phyloP scores from a whole-genome alignment of 2,888 invertebrate species.

The Mythimna lalbum region DNA sequence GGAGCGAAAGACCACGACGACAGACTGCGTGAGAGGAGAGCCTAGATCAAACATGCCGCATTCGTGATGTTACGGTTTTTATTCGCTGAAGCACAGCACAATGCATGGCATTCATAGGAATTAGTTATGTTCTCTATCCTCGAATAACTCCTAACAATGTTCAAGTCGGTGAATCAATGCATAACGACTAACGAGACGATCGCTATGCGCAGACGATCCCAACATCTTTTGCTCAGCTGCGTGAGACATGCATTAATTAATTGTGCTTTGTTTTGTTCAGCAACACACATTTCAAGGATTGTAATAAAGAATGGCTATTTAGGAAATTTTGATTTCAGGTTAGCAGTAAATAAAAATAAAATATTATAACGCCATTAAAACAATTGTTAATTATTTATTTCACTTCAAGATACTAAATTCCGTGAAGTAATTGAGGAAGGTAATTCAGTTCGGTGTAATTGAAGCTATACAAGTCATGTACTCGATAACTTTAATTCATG shows the following conservation, averaged over 20 bases:
- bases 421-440: conserved; percentile 16
- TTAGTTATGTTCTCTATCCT: conserved; percentile 24
- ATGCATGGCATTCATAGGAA: conserved; percentile 20
- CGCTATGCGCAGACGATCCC: not conserved
- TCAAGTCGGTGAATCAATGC: conserved; percentile 21
- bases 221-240: conserved; percentile 9
- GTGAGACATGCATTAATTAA: conserved; percentile 33
- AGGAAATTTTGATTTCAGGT: conserved; percentile 26
- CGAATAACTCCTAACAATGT: conserved; percentile 6
- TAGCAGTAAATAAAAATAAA: conserved; percentile 11
- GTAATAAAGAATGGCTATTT: conserved; percentile 2
- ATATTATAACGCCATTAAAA: not conserved
- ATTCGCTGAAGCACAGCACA: conserved; percentile 5
- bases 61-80: conserved; percentile 19
- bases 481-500: not conserved
- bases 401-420: not conserved
- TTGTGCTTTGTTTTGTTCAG: conserved; percentile 39
- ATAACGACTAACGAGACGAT: conserved; percentile 26
- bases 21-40: not conserved
- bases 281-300: conserved; percentile 25
- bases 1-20: not conserved
- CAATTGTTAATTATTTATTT: not conserved
- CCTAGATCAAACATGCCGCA: conserved; percentile 15
- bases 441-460: conserved; percentile 24
- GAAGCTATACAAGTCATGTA: conserved; percentile 10